phyloP scores from a whole-genome alignment of 2,888 invertebrate species.

The Ceriagrion tenellum region DNA sequence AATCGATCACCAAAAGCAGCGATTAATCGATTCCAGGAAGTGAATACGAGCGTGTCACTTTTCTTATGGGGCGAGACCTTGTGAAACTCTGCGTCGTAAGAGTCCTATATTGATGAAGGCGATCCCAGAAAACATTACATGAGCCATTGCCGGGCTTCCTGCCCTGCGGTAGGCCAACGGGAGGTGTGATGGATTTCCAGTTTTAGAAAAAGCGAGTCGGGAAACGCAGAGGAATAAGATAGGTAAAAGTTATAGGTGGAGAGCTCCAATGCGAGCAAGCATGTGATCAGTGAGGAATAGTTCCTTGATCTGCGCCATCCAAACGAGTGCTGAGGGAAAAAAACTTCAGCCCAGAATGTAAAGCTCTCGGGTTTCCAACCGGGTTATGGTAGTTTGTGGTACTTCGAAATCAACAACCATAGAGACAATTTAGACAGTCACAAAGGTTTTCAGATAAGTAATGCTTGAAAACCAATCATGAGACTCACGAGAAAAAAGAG shows the following conservation, averaged over 20 bases:
- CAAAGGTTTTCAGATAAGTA: no score
- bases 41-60: neutral
- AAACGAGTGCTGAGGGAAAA: no score
- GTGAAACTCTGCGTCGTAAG: neutral
- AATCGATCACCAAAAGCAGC: neutral
- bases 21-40: neutral
- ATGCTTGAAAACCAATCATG: no score
- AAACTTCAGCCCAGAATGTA: no score
- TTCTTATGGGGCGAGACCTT: neutral
- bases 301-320: no score
- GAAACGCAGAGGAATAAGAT: neutral
- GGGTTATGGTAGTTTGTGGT: no score
- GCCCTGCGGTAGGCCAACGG: neutral
- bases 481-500: no score
- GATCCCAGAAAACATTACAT: neutral
- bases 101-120: neutral
- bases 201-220: neutral
- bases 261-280: neutral
- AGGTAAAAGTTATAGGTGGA: neutral
- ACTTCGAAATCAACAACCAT: no score
- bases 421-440: no score
- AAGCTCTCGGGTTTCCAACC: no score
- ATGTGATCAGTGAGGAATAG: neutral
- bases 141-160: neutral
- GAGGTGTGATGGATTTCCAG: neutral